Percentiles rank a stretch among this genome's conserved stretches.
Conservation (phyloP, 2,888 invertebrate genomes). For the Apotomis turbidana region DNA sequence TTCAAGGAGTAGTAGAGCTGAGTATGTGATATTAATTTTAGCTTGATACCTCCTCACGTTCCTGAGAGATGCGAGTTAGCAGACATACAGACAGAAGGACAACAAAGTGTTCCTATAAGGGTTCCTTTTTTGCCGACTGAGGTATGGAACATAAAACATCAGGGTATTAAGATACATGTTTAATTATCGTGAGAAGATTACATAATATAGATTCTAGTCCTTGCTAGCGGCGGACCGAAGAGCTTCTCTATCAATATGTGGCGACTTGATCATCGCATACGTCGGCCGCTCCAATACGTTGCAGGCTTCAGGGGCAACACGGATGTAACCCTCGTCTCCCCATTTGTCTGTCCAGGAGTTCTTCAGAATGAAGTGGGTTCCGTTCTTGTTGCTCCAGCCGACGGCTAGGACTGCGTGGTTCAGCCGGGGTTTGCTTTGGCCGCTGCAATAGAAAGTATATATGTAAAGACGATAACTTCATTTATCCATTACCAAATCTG, state of each 20-base stretch:
- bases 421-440: conserved; percentile 11
- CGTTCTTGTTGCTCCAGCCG: conserved; percentile 31
- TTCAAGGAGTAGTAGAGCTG: too few species aligned
- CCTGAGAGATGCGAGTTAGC: too few species aligned
- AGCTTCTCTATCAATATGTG: conserved; percentile 26
- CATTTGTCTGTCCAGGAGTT: conserved; percentile 37
- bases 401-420: conserved; percentile 38
- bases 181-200: too few species aligned
- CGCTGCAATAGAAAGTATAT: conserved; percentile 1
- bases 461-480: background rate
- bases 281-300: conserved; percentile 28
- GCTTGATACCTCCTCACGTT: too few species aligned
- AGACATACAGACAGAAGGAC: too few species aligned
- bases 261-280: conserved; percentile 10
- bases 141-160: too few species aligned
- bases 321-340: conserved; percentile 35
- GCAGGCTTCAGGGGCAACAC: conserved; percentile 25
- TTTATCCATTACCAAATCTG: background rate
- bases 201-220: background rate
- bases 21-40: too few species aligned
- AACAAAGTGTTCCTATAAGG: too few species aligned
- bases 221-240: conserved; percentile 9
- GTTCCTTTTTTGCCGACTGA: too few species aligned
- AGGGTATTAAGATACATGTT: too few species aligned
- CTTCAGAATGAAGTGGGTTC: conserved; percentile 34